phyloP scores from a whole-genome alignment of 2,113 vertebrate genomes.

The Anthoscopus minutus region DNA sequence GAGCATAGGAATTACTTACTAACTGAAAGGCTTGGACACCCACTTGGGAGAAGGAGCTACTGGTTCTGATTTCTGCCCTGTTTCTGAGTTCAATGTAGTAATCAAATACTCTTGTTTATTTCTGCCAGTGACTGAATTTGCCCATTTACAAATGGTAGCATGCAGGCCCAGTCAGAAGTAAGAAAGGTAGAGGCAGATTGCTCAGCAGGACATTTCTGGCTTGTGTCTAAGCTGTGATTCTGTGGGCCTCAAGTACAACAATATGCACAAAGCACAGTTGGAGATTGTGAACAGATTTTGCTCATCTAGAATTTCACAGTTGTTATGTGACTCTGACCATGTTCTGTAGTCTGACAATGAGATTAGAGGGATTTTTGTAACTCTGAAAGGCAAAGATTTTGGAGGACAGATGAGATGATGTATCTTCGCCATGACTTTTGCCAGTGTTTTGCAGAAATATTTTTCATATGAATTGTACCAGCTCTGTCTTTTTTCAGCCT shows the following conservation, averaged over 20 bases:
- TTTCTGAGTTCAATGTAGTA: background rate
- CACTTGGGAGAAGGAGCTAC: background rate
- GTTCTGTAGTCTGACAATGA: background rate
- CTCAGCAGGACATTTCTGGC: background rate
- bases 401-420: background rate
- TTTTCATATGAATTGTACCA: background rate
- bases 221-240: background rate
- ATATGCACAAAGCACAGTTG: background rate
- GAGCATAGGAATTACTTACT: background rate
- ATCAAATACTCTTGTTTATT: background rate
- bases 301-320: background rate
- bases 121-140: background rate
- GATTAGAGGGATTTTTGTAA: background rate
- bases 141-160: background rate
- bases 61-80: background rate
- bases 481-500: background rate
- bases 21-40: background rate
- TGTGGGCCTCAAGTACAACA: background rate
- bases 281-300: background rate
- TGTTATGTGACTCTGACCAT: background rate
- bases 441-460: background rate
- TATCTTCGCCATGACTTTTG: background rate
- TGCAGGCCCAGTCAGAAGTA: background rate
- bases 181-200: background rate
- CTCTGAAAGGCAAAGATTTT: background rate